These are phyloP conservation scores for Mormyrus iriodes DNA, from an alignment of 2,113 vertebrate genomes.

Conservation along the genomic window DNA sequence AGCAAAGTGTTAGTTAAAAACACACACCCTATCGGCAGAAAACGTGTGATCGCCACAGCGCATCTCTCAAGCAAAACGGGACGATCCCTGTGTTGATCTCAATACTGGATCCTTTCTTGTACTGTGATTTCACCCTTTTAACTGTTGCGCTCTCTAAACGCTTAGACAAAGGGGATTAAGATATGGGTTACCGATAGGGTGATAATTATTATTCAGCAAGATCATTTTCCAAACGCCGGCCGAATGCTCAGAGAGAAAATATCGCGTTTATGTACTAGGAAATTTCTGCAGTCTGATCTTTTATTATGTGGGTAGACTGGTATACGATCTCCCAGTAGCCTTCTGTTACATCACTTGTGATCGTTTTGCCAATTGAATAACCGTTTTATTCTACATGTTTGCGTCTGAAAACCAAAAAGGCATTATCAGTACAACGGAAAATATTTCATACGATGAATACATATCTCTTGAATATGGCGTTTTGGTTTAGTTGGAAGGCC, in stretches of 20 bases:
- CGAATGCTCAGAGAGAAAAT: neutral
- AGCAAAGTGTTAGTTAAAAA: neutral
- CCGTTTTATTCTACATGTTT: neutral
- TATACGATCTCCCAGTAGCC: neutral
- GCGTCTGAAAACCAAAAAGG: neutral
- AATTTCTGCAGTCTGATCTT: neutral
- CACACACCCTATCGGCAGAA: neutral
- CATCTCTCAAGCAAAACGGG: neutral
- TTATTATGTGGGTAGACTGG: neutral
- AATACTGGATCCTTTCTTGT: neutral
- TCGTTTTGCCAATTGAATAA: neutral
- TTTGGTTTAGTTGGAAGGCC: slow-evolving; percentile 6
- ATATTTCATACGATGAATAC: neutral
- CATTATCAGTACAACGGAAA: neutral
- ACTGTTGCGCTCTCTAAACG: slow-evolving; percentile 23
- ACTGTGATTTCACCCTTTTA: slow-evolving; percentile 23
- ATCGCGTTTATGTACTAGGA: neutral
- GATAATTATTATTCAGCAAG: neutral
- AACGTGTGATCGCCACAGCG: neutral
- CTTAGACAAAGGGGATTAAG: neutral
- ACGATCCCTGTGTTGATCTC: neutral
- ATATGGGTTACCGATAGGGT: neutral
- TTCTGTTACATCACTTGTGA: neutral
- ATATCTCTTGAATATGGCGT: slow-evolving; percentile 13
- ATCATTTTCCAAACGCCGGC: neutral